phyloP scores from a whole-genome alignment of 1,140 invertebrate genomes.

The Tetramorium simillimum region DNA sequence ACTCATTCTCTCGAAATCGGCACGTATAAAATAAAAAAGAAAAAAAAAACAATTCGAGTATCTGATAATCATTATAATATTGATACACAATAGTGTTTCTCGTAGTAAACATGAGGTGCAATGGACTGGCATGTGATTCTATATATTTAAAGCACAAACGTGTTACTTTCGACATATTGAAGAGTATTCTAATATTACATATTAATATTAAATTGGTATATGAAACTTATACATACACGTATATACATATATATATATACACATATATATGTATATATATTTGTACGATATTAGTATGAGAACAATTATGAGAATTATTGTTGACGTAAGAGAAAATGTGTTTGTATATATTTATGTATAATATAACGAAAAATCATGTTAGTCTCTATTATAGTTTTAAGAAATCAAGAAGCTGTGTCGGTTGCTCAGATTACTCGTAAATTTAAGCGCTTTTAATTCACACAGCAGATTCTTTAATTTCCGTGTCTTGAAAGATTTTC shows the following conservation, averaged over 20 bases:
- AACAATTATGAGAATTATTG: constrained; percentile 73
- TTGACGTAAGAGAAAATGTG: constrained; percentile 76
- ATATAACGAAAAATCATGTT: constrained; percentile 70
- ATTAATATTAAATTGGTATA: constrained; percentile 77
- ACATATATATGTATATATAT: constrained; percentile 68
- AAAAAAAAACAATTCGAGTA: constrained; percentile 48
- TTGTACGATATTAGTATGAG: constrained; percentile 73
- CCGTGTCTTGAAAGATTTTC: neutral
- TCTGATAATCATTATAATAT: constrained; percentile 71
- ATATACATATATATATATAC: neutral
- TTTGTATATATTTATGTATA: constrained; percentile 82
- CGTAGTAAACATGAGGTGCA: constrained; percentile 72
- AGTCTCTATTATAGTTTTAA: constrained; percentile 70
- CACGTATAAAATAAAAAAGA: constrained; percentile 24
- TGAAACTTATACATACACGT: constrained; percentile 64
- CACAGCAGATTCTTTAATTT: neutral
- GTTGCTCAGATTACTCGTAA: constrained; percentile 66
- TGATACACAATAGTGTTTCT: constrained; percentile 73
- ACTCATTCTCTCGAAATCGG: constrained; percentile 25
- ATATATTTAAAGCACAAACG: constrained; percentile 84
- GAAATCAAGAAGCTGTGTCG: constrained; percentile 68
- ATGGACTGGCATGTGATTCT: constrained; percentile 83
- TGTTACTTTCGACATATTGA: constrained; percentile 78
- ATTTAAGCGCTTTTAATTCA: constrained; percentile 34
- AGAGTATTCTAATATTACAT: constrained; percentile 82